Evolutionary conservation across 2,113 vertebrate genomes (phyloP).

Genomic region (Hylia prasina): DNA sequence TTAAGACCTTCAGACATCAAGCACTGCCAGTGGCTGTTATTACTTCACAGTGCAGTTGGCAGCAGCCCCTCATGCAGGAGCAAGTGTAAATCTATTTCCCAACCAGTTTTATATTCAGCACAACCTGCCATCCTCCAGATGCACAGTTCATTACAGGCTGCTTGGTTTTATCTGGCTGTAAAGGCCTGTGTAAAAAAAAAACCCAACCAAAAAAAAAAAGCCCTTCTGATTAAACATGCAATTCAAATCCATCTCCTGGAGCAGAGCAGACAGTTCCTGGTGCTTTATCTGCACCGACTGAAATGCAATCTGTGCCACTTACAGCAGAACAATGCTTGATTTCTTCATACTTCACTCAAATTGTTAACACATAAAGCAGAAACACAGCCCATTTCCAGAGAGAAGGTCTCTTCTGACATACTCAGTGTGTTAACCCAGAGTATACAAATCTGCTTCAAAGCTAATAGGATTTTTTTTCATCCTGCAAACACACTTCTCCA

Average conservation of each 20-base stretch:
- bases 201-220: background rate
- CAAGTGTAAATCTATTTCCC: conserved; percentile 39
- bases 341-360: conserved; percentile 28
- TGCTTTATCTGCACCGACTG: conserved; percentile 32
- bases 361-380: conserved; percentile 14
- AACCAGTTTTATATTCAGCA: conserved; percentile 1
- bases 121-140: conserved; percentile 30
- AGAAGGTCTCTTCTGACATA: background rate
- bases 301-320: conserved; percentile 33
- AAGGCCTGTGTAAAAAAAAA: background rate
- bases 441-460: conserved; percentile 43
- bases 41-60: background rate
- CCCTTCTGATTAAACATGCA: background rate
- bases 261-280: background rate
- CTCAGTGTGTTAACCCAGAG: background rate
- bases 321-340: conserved; percentile 33
- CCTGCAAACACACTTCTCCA: conserved; percentile 25
- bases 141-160: background rate
- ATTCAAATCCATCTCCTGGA: conserved; percentile 33
- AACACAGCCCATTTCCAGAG: background rate
- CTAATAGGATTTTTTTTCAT: background rate
- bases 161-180: background rate
- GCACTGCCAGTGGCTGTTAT: background rate
- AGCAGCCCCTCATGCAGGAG: background rate
- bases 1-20: background rate